Percentiles rank a stretch among this genome's conserved stretches.
phyloP scores from a whole-genome alignment of 2,113 vertebrate genomes.

The Paraplagusia blochii region DNA sequence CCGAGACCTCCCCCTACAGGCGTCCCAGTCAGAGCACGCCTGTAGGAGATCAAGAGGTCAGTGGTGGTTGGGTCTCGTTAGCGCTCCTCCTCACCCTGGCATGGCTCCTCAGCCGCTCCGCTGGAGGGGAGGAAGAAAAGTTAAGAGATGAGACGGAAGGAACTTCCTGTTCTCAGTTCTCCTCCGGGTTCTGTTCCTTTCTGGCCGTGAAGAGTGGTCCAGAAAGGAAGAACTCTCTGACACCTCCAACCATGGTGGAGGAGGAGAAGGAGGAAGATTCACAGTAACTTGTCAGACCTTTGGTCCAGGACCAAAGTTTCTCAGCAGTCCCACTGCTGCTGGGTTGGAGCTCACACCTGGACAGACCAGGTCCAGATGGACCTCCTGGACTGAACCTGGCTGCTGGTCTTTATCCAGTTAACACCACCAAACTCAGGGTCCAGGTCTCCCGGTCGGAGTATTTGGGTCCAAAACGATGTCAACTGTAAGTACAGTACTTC shows the following conservation, averaged over 20 bases:
- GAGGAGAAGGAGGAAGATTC: constrained; percentile 11
- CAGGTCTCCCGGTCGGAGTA: too few species aligned
- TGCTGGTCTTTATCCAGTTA: too few species aligned
- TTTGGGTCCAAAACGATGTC: too few species aligned
- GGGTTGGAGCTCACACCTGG: too few species aligned
- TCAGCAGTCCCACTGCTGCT: too few species aligned
- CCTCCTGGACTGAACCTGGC: too few species aligned
- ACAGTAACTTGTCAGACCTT: too few species aligned
- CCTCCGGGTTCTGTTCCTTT: constrained; percentile 33
- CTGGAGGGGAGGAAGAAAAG: constrained; percentile 56
- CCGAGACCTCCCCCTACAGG: constrained; percentile 44
- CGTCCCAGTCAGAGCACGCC: constrained; percentile 43
- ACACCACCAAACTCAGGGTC: too few species aligned
- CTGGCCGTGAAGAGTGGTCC: constrained; percentile 24
- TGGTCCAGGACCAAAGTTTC: too few species aligned
- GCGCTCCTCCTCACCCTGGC: constrained; percentile 53
- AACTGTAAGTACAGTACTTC: too few species aligned
- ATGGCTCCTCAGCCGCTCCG: constrained; percentile 38
- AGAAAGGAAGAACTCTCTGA: constrained; percentile 42
- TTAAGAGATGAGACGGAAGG: constrained; percentile 52
- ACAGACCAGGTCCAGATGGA: too few species aligned
- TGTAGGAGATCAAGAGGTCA: constrained; percentile 53
- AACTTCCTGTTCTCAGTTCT: constrained; percentile 41
- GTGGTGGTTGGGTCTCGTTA: constrained; percentile 50
- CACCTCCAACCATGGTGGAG: constrained; percentile 21